Conservation (phyloP, 1,140 invertebrate genomes). For the Saxidomus purpurata region DNA sequence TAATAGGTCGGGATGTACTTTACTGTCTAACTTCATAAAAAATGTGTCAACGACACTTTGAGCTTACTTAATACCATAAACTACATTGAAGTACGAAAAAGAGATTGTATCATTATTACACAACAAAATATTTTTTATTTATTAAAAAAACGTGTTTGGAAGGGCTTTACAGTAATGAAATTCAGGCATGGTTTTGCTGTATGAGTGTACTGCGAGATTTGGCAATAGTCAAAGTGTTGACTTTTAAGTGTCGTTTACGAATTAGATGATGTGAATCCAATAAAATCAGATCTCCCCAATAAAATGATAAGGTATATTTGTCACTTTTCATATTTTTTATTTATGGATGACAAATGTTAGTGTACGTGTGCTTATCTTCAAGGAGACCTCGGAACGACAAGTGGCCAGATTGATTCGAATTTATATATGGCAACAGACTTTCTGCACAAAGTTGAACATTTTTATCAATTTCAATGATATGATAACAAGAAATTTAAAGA, state of each 20-base stretch:
- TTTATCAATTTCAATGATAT: slow-evolving; percentile 53
- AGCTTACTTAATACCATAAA: no score
- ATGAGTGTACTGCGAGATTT: no score
- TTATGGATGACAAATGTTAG: slow-evolving; percentile 32
- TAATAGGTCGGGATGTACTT: no score
- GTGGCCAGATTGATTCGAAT: slow-evolving; percentile 45
- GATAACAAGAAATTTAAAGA: slow-evolving; percentile 60
- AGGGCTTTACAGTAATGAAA: no score
- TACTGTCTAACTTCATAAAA: no score
- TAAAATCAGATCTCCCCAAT: neutral
- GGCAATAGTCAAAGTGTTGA: no score
- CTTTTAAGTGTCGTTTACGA: neutral
- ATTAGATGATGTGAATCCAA: neutral
- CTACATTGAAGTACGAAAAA: no score
- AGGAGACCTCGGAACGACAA: slow-evolving; percentile 37
- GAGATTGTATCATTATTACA: no score
- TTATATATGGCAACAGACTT: slow-evolving; percentile 51
- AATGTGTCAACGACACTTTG: no score
- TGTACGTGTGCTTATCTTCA: slow-evolving; percentile 40
- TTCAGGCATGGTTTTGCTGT: no score
- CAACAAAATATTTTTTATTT: no score
- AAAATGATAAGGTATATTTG: neutral
- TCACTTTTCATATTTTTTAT: slow-evolving; percentile 32
- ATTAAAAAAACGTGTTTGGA: no score
- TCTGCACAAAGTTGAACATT: slow-evolving; percentile 45